Evolutionary conservation across 2,797 vertebrate genomes (phyloP), one percentile per base, ranked within the genome.

Genomic region (Karalla daura): DNA sequence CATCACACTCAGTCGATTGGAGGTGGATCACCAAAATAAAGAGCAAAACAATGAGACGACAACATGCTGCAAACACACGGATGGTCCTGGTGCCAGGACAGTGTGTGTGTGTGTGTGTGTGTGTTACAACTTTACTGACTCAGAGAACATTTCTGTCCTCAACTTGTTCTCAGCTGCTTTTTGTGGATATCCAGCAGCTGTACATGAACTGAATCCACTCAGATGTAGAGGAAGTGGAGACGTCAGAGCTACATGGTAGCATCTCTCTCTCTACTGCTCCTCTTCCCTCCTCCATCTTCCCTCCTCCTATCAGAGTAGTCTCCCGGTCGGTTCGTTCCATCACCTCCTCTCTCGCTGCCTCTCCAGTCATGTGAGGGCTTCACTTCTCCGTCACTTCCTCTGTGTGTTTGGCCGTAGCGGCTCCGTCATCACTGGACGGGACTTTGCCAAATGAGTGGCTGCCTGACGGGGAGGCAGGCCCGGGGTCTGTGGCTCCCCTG

Each of bases 381-480:
- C n/a, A n/a, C n/a, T n/a, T 15, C 64, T 20, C 45, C 70, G 27
- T 84, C 7, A 11, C 36, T 82, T 67, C 80, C 28, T 63, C 61
- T 33, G 10, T 12, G 23, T 53, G 35, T 61, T 15, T 65, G 45
- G 18, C 71, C 64, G 44, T 49, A 40, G 44, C 27, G 51, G 43
- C 28, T 27, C 32, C 46, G 47, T 14, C 46, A 46, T 71, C 70
- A 63, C 58, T 69, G 51, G 74, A 65, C 67, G 33, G 40, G 60
- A 58, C 71, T 88, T 81, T 60, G 50, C 51, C 76, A 74, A 84
- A 90, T 86, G 47, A 79, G 76, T 86, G 62, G 1, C 58, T 36
- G 53, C 72, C 35, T 72, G 5, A 12, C 28, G 64, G 17, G 53
- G 63, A 44, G 62, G 58, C 70, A 24, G 70, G 74, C 79, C 77